These are phyloP conservation scores for Daktulosphaira vitifoliae DNA, from an alignment of 1,140 invertebrate species.

Conservation along the genomic window DNA sequence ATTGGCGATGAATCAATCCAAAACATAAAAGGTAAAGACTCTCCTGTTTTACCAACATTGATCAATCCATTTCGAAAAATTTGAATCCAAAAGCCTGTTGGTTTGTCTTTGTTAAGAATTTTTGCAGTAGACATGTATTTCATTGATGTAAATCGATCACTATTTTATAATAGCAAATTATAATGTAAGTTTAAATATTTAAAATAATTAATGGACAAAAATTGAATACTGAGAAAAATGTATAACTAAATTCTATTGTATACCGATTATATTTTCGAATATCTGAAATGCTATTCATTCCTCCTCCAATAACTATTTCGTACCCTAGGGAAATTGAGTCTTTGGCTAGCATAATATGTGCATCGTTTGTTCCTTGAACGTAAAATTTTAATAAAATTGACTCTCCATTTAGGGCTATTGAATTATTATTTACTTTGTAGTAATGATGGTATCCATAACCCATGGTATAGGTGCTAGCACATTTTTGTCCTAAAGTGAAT, in stretches of 20 bases:
- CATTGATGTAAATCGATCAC: neutral
- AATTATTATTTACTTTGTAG: neutral
- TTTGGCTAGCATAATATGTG: constrained; percentile 51
- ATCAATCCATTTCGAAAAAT: constrained; percentile 46
- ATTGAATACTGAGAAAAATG: too few species aligned
- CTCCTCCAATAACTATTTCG: constrained; percentile 55
- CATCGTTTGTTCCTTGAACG: constrained; percentile 51
- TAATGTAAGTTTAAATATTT: too few species aligned
- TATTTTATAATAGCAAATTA: too few species aligned
- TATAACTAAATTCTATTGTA: neutral
- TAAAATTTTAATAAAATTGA: constrained; percentile 38
- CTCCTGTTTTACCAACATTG: constrained; percentile 49
- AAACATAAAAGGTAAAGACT: constrained; percentile 46
- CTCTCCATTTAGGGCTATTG: neutral
- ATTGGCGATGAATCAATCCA: constrained; percentile 49
- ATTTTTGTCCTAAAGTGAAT: neutral
- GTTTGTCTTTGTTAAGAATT: constrained; percentile 40
- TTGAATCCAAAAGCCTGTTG: constrained; percentile 48
- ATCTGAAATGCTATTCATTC: constrained; percentile 52
- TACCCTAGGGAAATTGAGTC: constrained; percentile 41
- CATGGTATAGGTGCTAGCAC: neutral
- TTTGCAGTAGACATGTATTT: neutral
- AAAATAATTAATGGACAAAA: too few species aligned
- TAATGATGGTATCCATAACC: neutral
- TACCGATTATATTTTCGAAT: constrained; percentile 47